These are phyloP conservation scores for Melanostigma gelatinosum DNA, from an alignment of 2,113 vertebrate species.

Conservation along the genomic window DNA sequence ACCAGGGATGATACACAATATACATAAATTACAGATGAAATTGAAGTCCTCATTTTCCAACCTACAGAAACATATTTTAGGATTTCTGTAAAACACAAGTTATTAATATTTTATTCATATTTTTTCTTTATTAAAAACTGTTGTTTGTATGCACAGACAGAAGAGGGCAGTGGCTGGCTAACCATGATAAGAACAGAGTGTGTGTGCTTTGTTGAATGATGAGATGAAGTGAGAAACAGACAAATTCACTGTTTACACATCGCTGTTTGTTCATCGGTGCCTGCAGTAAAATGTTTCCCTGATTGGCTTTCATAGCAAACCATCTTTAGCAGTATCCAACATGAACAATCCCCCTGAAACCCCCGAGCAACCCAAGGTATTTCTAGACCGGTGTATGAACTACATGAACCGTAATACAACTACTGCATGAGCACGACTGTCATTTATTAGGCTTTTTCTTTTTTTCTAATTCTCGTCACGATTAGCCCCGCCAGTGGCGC, in stretches of 20 bases:
- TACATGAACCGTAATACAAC: background rate
- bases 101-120: no score
- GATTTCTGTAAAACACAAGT: background rate
- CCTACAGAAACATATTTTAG: no score
- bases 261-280: background rate
- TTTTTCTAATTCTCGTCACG: background rate
- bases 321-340: background rate
- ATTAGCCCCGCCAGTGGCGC: slow-evolving; percentile 1
- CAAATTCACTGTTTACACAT: background rate
- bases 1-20: background rate
- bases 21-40: no score
- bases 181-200: background rate
- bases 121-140: background rate
- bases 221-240: background rate
- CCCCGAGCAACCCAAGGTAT: background rate
- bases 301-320: background rate
- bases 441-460: background rate
- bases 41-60: no score
- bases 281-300: background rate
- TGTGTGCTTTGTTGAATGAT: background rate
- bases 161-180: slow-evolving; percentile 57
- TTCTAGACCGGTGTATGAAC: background rate
- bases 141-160: slow-evolving; percentile 32
- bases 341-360: background rate
- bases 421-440: background rate